These are phyloP conservation scores for Apoda limacodes DNA, from an alignment of 2,888 invertebrate genomes.

Conservation along the genomic window DNA sequence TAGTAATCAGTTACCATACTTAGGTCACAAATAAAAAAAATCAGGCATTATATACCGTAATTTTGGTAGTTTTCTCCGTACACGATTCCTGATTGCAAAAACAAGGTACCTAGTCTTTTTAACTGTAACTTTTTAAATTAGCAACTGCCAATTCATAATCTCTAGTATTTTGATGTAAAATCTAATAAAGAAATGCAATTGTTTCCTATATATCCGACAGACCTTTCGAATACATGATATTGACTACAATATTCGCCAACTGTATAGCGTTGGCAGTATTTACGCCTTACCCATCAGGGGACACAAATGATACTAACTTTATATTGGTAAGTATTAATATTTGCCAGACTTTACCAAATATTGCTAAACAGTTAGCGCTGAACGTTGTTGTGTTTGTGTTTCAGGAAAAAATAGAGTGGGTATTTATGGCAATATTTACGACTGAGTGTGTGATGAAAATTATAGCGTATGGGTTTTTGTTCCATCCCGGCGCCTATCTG, in stretches of 20 bases:
- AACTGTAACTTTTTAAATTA: no score
- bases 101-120: no score
- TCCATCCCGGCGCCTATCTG: conserved; percentile 97
- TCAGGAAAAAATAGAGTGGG: conserved; percentile 98
- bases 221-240: conserved; percentile 99
- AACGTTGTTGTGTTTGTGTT: conserved; percentile 20
- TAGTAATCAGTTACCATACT: no score
- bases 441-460: conserved; percentile 99
- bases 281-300: conserved; percentile 95
- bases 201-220: no score
- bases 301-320: conserved; percentile 95
- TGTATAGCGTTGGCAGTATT: conserved; percentile 98
- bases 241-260: conserved; percentile 98
- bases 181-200: no score
- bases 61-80: no score
- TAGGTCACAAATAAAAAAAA: no score
- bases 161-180: no score
- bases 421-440: conserved; percentile 99
- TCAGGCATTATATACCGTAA: no score
- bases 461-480: conserved; percentile 96
- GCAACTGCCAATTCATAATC: no score
- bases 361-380: conserved; percentile 2
- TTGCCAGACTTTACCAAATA: background rate
- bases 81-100: no score
- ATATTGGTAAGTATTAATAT: conserved; percentile 84